phyloP scores from a whole-genome alignment of 2,113 vertebrate genomes.

The Micronycteris hirsuta region DNA sequence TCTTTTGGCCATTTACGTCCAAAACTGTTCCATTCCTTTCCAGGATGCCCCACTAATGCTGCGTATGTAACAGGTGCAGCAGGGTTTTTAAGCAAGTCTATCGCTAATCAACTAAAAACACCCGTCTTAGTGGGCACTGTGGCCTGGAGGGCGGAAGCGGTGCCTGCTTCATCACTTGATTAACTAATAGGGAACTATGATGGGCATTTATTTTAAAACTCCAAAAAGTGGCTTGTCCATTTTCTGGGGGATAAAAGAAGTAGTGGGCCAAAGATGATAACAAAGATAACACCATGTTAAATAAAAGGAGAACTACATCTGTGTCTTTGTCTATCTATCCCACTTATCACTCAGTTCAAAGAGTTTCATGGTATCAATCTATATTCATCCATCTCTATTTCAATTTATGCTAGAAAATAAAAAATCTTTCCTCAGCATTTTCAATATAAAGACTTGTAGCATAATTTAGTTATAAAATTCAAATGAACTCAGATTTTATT shows the following conservation, averaged over 20 bases:
- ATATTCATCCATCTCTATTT: background rate
- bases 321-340: background rate
- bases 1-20: slow-evolving; percentile 11
- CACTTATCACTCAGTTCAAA: background rate
- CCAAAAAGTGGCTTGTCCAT: background rate
- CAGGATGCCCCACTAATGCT: background rate
- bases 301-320: background rate
- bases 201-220: background rate
- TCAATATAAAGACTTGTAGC: background rate
- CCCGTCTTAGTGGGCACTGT: background rate
- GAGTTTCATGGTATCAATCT: background rate
- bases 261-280: background rate
- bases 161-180: background rate
- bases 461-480: slow-evolving; percentile 16
- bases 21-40: slow-evolving; percentile 26
- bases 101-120: background rate
- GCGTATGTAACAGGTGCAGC: background rate
- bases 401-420: background rate
- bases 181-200: background rate
- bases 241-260: background rate
- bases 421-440: background rate
- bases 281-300: background rate
- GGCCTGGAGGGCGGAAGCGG: background rate
- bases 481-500: background rate
- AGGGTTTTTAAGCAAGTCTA: background rate